Percentiles rank a stretch among this genome's conserved stretches.
These are phyloP conservation scores for Pentalonia nigronervosa DNA, from an alignment of 1,140 invertebrate genomes.

Conservation along the genomic window DNA sequence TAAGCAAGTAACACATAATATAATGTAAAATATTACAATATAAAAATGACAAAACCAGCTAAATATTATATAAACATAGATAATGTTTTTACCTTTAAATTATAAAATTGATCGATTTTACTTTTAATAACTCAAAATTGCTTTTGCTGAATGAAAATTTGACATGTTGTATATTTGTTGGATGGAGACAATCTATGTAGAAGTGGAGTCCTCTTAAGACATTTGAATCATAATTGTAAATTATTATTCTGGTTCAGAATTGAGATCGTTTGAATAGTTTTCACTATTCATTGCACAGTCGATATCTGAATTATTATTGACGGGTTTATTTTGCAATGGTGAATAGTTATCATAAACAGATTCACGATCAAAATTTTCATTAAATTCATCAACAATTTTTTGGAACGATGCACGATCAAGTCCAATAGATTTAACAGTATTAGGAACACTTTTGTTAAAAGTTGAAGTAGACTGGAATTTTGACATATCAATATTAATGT, in stretches of 20 bases:
- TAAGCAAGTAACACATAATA: background rate
- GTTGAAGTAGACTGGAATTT: background rate
- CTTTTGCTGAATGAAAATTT: background rate
- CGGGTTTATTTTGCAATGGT: no score
- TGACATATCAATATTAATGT: background rate
- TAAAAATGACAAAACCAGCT: background rate
- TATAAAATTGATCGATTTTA: background rate
- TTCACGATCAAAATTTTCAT: background rate
- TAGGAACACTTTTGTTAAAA: background rate
- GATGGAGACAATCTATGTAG: background rate
- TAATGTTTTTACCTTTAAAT: background rate
- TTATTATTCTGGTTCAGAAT: background rate
- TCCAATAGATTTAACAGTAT: background rate
- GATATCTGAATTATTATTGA: background rate
- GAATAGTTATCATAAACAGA: background rate
- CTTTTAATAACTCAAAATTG: background rate
- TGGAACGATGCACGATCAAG: background rate
- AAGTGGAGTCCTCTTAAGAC: background rate
- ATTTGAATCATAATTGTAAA: background rate
- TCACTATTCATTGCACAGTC: background rate
- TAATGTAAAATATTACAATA: background rate
- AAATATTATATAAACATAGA: background rate
- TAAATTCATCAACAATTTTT: background rate
- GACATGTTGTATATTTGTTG: background rate
- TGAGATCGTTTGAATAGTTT: background rate